These are phyloP conservation scores for Bothrops jararaca DNA, from an alignment of 2,113 vertebrate genomes.

Conservation along the genomic window DNA sequence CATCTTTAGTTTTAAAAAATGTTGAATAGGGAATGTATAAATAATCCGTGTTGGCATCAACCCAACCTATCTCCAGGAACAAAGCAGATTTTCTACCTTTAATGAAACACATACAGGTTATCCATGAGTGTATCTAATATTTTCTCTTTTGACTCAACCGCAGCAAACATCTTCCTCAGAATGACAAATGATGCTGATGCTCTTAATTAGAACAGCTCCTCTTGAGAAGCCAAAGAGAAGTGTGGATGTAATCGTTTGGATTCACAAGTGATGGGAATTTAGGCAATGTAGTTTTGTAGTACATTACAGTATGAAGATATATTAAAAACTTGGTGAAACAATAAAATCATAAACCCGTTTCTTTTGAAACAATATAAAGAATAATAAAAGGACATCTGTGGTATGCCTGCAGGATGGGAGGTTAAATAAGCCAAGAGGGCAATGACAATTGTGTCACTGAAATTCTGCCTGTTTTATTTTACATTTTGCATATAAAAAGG, in stretches of 20 bases:
- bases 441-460: background rate
- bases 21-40: background rate
- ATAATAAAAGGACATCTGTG: background rate
- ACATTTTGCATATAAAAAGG: background rate
- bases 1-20: background rate
- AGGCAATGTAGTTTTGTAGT: background rate
- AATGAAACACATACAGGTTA: background rate
- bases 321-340: no score
- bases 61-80: no score
- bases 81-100: background rate
- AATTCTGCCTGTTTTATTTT: background rate
- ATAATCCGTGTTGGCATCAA: background rate
- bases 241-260: background rate
- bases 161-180: background rate
- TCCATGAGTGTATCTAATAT: background rate
- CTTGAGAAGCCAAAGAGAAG: background rate
- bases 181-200: background rate
- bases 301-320: background rate
- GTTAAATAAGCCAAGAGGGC: background rate
- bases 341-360: background rate
- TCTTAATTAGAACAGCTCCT: background rate
- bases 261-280: accelerated
- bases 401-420: background rate
- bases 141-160: background rate
- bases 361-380: slow-evolving; percentile 3